Percentiles rank a stretch among this genome's conserved stretches.
Evolutionary conservation across 2,797 vertebrate species (phyloP).

Genomic region (Sylvia borin): DNA sequence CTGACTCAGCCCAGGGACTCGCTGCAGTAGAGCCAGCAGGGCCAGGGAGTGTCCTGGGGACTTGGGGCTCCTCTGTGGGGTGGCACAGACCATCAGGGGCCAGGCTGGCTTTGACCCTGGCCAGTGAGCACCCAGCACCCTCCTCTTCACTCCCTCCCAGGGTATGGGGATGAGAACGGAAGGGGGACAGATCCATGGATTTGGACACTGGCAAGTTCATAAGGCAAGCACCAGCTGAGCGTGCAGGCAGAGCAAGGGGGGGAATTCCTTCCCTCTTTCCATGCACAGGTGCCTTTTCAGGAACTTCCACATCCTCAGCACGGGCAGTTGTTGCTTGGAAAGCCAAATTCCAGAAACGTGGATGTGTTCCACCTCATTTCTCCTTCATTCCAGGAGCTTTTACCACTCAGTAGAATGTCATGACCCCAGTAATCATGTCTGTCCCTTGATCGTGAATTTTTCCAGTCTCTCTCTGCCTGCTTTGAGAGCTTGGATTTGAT

Average conservation of each 20-base stretch:
- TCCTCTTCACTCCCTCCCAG: background rate
- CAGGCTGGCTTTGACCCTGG: background rate
- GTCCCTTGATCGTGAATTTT: background rate
- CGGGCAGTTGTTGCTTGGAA: accelerated
- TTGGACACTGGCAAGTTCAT: background rate
- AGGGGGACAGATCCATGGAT: background rate
- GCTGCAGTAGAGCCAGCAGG: background rate
- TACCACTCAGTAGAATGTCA: background rate
- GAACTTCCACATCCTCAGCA: background rate
- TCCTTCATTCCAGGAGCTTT: background rate
- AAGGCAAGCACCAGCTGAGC: background rate
- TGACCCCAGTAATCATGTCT: background rate
- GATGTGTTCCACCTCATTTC: background rate
- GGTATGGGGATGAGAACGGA: background rate
- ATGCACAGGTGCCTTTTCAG: background rate
- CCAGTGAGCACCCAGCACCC: background rate
- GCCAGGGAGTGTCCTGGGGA: background rate
- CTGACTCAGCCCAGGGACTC: background rate
- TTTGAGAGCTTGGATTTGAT: background rate
- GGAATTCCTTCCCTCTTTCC: background rate
- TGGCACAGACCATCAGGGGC: background rate
- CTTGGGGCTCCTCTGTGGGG: accelerated
- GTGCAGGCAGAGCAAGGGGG: background rate
- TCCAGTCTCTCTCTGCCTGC: accelerated
- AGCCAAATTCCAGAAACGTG: background rate